These are phyloP conservation scores for Leucopsar rothschildi DNA, from an alignment of 2,113 vertebrate genomes.

Conservation along the genomic window DNA sequence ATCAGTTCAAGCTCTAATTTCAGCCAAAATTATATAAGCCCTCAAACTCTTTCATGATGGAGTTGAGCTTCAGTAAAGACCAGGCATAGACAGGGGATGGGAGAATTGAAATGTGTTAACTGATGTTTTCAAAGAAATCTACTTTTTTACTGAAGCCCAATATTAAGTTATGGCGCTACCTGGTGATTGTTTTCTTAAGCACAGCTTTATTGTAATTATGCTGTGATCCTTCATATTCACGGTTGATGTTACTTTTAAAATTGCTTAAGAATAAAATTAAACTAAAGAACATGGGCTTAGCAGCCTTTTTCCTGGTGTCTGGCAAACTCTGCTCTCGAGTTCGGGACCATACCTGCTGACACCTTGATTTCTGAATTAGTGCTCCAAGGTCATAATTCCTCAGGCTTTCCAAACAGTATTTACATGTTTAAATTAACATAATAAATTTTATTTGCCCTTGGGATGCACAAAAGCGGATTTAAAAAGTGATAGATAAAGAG, in stretches of 20 bases:
- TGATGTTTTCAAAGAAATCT: not conserved
- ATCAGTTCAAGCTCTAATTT: not conserved
- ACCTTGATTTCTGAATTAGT: not conserved
- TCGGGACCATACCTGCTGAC: fast-evolving
- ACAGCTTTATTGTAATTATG: not conserved
- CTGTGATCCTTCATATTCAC: not conserved
- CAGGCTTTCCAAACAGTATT: not conserved
- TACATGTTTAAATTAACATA: not conserved
- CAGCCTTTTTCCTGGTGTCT: not conserved
- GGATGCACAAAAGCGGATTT: not conserved
- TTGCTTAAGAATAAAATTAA: not conserved
- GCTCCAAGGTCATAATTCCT: not conserved
- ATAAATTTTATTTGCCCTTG: not conserved
- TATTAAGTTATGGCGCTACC: not conserved
- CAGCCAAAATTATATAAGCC: not conserved
- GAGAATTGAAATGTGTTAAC: not conserved
- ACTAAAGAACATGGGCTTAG: not conserved
- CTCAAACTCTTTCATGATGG: not conserved
- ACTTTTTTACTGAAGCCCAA: not conserved
- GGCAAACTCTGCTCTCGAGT: not conserved
- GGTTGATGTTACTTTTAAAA: not conserved
- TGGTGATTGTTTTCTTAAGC: not conserved
- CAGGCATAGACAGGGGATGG: not conserved
- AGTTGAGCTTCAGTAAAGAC: not conserved
- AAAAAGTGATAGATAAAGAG: not conserved